Base-by-base conservation (phyloP, 1,140 invertebrate species). In the Drosophila aff. region DNA sequence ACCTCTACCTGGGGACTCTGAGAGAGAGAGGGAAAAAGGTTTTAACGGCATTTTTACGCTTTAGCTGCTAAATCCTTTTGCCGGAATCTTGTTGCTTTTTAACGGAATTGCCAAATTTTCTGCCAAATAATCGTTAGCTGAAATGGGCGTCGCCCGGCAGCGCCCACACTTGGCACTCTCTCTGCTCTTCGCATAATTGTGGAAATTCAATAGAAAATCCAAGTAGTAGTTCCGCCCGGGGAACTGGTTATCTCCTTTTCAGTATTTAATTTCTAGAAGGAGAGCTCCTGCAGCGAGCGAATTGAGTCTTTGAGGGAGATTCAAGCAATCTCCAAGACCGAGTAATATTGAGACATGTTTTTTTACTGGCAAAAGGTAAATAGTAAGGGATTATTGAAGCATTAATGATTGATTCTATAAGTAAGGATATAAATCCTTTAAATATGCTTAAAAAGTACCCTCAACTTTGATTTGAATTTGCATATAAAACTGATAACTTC, bases 11-110 rank as follows among this genome's bases (percentile, higher is more conserved):
- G 26, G 33, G 46, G 41, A 23, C 23, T 4, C 16, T 49, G 4
- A 28, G 36, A 46, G 63, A 1, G 28, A 8, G 1, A 31, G 8
- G 0, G 31, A 3, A 81, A 75, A 75, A 50, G 69, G 76, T 77
- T 72, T 76, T 74, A 85, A 80, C 75, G 41, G 76, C 65, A 89
- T 91, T 91, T 91, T 91, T 91, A 89, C 89, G 57, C 79, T 91
- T 91, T 85, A 80, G 52, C 79, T 52, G 43, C 43, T 40, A 79
- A 87, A 89, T 79, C 83, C 75, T 50, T 81, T 87, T 87, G 76
- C 53, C 43, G 26, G 81, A 81, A 85, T 63, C 63, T 36, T 36
- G 47, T 58, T 78, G 58, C 68, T 66, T 81, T 86, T 90, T 81
- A 73, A 69, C 13, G 55, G 71, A 79, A 89, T 84, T 85, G 76